These are phyloP conservation scores for Entomobrya multifasciata DNA, from an alignment of 2,888 invertebrate genomes.

Conservation along the genomic window DNA sequence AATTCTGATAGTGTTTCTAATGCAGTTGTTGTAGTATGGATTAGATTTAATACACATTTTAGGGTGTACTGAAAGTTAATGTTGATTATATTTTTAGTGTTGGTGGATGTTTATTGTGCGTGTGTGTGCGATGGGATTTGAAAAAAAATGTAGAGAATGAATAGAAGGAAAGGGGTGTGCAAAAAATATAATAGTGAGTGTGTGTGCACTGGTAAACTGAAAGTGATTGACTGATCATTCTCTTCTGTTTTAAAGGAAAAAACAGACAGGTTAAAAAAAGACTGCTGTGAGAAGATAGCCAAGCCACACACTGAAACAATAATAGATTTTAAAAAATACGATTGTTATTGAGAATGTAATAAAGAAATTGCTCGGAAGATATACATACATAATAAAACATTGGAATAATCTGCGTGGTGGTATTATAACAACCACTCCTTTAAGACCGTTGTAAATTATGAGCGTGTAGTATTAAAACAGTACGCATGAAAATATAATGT, in stretches of 20 bases:
- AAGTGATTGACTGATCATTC: neutral
- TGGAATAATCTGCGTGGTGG: neutral
- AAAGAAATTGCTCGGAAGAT: neutral
- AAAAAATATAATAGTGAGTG: neutral
- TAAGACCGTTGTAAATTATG: too few relatives aligned
- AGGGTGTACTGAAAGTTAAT: neutral
- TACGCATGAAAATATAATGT: too few relatives aligned
- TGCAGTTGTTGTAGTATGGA: slow-evolving; percentile 46
- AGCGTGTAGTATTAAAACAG: too few relatives aligned
- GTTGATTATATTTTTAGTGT: slow-evolving; percentile 15
- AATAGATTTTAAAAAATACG: neutral
- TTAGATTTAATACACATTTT: slow-evolving; percentile 27
- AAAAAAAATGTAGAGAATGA: too few relatives aligned
- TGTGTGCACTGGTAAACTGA: neutral
- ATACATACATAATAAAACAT: neutral
- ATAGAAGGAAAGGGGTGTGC: neutral
- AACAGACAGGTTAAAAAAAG: slow-evolving; percentile 44
- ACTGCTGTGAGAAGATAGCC: neutral
- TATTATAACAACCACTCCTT: neutral
- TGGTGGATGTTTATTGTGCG: neutral
- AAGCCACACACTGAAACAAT: slow-evolving; percentile 1
- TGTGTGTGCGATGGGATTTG: neutral
- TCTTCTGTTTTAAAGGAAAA: slow-evolving; percentile 31
- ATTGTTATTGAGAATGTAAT: neutral
- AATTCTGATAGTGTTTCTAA: slow-evolving; percentile 20